Evolutionary conservation across 2,797 vertebrate species (phyloP).

Genomic region (Pantherophis alleghaniensis): DNA sequence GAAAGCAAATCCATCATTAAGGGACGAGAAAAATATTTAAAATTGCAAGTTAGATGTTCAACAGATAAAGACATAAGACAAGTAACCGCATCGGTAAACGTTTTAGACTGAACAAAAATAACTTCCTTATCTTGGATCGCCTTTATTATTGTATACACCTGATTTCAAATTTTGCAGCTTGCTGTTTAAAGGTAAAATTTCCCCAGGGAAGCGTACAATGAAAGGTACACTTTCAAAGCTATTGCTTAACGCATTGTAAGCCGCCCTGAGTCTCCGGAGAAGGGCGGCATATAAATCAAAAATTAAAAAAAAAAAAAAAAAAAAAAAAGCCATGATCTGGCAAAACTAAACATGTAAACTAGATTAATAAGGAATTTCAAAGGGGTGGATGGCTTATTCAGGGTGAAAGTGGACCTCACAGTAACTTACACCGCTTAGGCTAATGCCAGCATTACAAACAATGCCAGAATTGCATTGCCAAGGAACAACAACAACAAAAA

Average conservation of each 20-base stretch:
- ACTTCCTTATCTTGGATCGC: rapidly evolving
- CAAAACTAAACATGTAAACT: background rate
- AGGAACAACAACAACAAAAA: background rate
- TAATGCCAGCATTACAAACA: background rate
- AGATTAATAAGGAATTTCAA: background rate
- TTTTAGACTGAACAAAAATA: background rate
- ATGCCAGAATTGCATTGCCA: background rate
- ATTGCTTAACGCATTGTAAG: too few species aligned
- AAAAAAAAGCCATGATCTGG: background rate
- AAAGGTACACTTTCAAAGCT: background rate
- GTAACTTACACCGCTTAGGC: background rate
- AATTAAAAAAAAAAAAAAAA: too few species aligned
- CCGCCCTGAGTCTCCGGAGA: too few species aligned
- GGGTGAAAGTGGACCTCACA: background rate
- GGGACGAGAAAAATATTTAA: slow-evolving; percentile 12
- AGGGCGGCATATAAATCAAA: too few species aligned
- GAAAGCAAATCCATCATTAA: slow-evolving; percentile 9
- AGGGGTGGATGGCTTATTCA: background rate
- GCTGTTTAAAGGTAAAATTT: background rate
- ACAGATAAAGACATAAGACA: background rate
- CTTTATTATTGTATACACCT: background rate
- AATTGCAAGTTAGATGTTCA: background rate
- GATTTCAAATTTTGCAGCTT: background rate
- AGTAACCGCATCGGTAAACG: background rate
- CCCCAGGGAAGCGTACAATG: background rate